phyloP scores from a whole-genome alignment of 2,888 invertebrate genomes.

The Hypercompe scribonia region DNA sequence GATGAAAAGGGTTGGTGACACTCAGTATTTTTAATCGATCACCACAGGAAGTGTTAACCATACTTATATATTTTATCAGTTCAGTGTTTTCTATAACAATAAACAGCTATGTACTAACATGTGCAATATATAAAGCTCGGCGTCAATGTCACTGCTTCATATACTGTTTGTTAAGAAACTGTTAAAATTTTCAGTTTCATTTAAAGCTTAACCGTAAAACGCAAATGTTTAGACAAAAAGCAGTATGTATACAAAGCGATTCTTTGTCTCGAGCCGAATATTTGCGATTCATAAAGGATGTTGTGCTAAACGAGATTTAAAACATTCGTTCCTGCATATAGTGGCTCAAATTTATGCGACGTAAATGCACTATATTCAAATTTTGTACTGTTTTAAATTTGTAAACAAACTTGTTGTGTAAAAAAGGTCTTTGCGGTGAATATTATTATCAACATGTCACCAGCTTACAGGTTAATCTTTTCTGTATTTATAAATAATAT shows the following conservation, averaged over 20 bases:
- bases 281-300: constrained; percentile 21
- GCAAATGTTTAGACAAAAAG: neutral
- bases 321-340: neutral
- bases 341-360: neutral
- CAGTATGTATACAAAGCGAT: neutral
- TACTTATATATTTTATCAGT: no score
- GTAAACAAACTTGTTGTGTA: neutral
- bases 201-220: neutral
- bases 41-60: no score
- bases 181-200: neutral
- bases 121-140: neutral
- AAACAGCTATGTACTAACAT: neutral
- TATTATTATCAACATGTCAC: neutral
- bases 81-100: neutral
- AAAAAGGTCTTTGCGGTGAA: neutral
- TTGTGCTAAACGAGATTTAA: constrained; percentile 9
- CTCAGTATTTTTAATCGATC: no score
- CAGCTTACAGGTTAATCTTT: no score
- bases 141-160: neutral
- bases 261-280: neutral
- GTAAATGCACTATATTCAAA: neutral
- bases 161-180: neutral
- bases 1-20: no score
- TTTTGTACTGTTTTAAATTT: neutral
- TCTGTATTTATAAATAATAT: neutral